A percentile compares a stretch with the other conserved stretches of the same genome.
These are phyloP conservation scores for Pseudomyrmex cubaensis DNA, from an alignment of 1,140 invertebrate species.

Conservation along the genomic window DNA sequence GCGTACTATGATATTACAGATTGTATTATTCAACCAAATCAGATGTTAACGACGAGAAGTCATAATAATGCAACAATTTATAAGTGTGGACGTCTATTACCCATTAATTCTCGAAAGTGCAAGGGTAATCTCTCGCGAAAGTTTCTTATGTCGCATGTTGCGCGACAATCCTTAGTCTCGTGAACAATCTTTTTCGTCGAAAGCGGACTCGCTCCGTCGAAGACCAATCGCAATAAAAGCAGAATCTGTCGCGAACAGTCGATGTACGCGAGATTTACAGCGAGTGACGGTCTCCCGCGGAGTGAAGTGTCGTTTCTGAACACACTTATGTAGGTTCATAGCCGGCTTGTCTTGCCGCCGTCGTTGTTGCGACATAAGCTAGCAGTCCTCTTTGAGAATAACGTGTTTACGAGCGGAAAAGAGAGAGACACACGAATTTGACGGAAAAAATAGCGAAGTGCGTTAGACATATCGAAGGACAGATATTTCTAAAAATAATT, in stretches of 20 bases:
- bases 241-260: constrained; percentile 44
- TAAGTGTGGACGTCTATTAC: constrained; percentile 30
- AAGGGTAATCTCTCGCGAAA: constrained; percentile 27
- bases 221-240: constrained; percentile 40
- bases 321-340: constrained; percentile 16
- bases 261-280: constrained; percentile 37
- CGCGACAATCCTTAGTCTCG: constrained; percentile 38
- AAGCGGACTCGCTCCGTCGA: constrained; percentile 31
- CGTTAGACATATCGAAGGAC: not conserved
- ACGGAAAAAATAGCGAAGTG: constrained; percentile 25
- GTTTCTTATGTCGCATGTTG: not conserved
- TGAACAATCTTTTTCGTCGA: constrained; percentile 35
- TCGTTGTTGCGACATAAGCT: constrained; percentile 63
- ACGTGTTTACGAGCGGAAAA: constrained; percentile 3
- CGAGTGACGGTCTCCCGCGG: constrained; percentile 28
- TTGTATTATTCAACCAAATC: not conserved
- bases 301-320: constrained; percentile 40
- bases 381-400: constrained; percentile 55
- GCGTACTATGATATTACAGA: not conserved
- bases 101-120: constrained; percentile 27
- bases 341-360: not conserved
- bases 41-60: not conserved
- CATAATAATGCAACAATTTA: constrained; percentile 43
- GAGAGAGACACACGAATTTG: constrained; percentile 60
- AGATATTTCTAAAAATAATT: not conserved